Percentiles rank a stretch among this genome's conserved stretches.
Evolutionary conservation across 2,797 vertebrate genomes (phyloP).

Genomic region (Pangasius krempfi): DNA sequence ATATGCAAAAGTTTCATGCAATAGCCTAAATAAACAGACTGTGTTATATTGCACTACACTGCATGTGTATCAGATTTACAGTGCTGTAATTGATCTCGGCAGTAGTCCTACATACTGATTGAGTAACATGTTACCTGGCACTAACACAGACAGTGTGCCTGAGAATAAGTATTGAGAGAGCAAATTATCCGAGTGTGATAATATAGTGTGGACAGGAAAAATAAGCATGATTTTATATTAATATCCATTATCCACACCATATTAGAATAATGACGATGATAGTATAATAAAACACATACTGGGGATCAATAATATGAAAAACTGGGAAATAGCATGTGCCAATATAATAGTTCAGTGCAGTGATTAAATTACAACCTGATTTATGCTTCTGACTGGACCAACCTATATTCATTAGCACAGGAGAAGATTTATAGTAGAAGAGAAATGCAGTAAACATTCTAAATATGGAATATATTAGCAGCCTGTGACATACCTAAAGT

Average conservation of each 20-base stretch:
- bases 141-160: constrained; percentile 42
- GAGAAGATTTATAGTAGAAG: constrained; percentile 45
- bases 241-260: constrained; percentile 61
- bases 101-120: constrained; percentile 55
- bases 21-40: background rate
- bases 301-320: constrained; percentile 15
- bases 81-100: constrained; percentile 62
- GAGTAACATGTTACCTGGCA: constrained; percentile 56
- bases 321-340: constrained; percentile 22
- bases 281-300: constrained; percentile 38
- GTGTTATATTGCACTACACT: background rate
- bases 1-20: background rate
- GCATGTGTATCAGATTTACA: constrained; percentile 45
- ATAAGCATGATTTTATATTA: constrained; percentile 60
- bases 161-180: constrained; percentile 30
- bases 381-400: constrained; percentile 60
- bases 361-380: constrained; percentile 60
- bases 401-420: constrained; percentile 57
- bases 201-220: constrained; percentile 48
- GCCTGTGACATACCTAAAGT: constrained; percentile 67
- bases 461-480: constrained; percentile 67
- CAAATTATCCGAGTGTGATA: constrained; percentile 56
- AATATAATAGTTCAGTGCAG: constrained; percentile 3
- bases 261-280: background rate
- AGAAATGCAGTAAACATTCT: constrained; percentile 66